Percentiles rank a stretch among this genome's conserved stretches.
Evolutionary conservation across 2,888 invertebrate species (phyloP).

Genomic region (Amaurobius ferox): DNA sequence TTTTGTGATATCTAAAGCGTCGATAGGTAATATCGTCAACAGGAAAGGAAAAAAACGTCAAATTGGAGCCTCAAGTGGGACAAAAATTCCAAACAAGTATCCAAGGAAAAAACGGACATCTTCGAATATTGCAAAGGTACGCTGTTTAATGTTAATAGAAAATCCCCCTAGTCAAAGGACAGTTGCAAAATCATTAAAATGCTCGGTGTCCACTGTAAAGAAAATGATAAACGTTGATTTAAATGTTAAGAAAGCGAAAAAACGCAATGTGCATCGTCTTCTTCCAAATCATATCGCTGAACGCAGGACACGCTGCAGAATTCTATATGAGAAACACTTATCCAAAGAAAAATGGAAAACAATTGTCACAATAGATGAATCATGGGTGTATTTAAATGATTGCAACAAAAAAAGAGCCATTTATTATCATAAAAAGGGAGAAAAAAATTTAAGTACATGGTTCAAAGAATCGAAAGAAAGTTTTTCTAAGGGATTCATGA

Average conservation of each 20-base stretch:
- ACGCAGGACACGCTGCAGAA: slow-evolving; percentile 10
- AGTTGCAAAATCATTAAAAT: neutral
- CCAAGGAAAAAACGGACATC: slow-evolving; percentile 2
- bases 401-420: slow-evolving; percentile 5
- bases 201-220: neutral
- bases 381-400: slow-evolving; percentile 19
- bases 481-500: slow-evolving; percentile 15
- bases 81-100: slow-evolving; percentile 7
- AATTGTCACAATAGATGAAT: neutral
- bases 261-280: neutral
- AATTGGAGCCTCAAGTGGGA: neutral
- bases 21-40: neutral
- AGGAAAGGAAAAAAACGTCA: slow-evolving; percentile 15
- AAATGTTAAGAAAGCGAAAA: slow-evolving; percentile 2
- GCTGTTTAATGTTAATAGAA: neutral
- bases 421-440: neutral
- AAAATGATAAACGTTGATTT: slow-evolving; percentile 18
- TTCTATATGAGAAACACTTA: neutral
- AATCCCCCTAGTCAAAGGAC: neutral
- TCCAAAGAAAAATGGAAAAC: neutral
- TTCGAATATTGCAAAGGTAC: slow-evolving; percentile 2
- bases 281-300: neutral
- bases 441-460: slow-evolving; percentile 11
- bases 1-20: slow-evolving; percentile 5
- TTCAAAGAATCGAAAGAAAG: slow-evolving; percentile 7